These are phyloP conservation scores for Alethe diademata DNA, from an alignment of 2,113 vertebrate species.

Conservation along the genomic window DNA sequence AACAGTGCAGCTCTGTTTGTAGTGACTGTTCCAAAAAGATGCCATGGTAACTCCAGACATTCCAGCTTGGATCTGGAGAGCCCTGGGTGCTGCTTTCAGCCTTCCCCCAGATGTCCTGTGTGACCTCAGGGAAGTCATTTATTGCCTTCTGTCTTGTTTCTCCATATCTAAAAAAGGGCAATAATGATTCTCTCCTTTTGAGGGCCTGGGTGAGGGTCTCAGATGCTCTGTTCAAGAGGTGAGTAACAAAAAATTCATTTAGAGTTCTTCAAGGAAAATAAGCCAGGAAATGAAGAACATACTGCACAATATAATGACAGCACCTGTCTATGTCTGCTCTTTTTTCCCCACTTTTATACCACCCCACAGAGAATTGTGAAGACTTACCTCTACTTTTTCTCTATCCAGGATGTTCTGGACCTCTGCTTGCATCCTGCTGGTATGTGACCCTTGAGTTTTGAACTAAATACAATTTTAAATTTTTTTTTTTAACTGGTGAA, in stretches of 20 bases:
- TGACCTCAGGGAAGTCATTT: background rate
- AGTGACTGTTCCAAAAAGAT: background rate
- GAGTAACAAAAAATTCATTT: background rate
- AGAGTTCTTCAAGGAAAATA: background rate
- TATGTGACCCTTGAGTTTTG: background rate
- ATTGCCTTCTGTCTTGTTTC: background rate
- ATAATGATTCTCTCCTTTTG: background rate
- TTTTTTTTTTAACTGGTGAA: background rate
- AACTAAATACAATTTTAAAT: background rate
- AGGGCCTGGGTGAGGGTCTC: background rate
- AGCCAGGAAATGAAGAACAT: background rate
- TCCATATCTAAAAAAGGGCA: background rate
- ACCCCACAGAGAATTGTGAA: background rate
- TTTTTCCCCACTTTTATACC: background rate
- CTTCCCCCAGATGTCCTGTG: background rate
- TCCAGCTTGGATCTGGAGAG: background rate
- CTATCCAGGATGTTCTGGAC: background rate
- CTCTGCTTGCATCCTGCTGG: background rate
- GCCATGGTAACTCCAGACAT: rapidly evolving
- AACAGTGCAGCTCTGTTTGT: background rate
- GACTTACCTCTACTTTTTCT: background rate
- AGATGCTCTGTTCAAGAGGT: background rate
- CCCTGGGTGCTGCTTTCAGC: background rate
- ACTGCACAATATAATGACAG: background rate
- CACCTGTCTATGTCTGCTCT: background rate